Evolutionary conservation across 2,113 vertebrate species (phyloP), one percentile per base, ranked within the genome.

Genomic region (Synodontis membranacea): DNA sequence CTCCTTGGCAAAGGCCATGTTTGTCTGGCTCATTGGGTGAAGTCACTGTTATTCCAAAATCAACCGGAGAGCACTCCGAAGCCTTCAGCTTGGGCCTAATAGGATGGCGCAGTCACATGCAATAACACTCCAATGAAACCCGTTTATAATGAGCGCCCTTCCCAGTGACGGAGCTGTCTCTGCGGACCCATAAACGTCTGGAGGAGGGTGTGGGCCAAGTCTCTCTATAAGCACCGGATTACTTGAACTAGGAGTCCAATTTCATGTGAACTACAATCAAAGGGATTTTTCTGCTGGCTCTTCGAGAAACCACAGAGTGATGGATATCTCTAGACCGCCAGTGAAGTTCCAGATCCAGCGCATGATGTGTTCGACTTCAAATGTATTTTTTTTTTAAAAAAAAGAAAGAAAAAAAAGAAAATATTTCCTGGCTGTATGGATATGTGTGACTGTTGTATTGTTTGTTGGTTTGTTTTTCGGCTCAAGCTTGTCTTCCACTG

Each of bases 31-130:
- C 72, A 80, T 48, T 28, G 31, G 48, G 82, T 90, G 91, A 90
- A 89, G 88, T 88, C 82, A 87, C 83, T 91, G 89, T 89, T 90
- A 89, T 90, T 88, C 85, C 80, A 89, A 64, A 88, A 84, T 89
- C 85, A 88, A 82, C 78, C 54, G n/a, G 76, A 83, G 62, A 66
- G 68, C 68, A 34, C 85, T 68, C 60, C 17, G 28, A 81, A 54
- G n/a, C 68, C 83, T 54, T 46, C 37, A 81, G 84, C 72, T 72
- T 52, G 37, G 54, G 48, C n/a, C 79, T 88, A 88, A 88, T 86
- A 87, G 88, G 87, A 83, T 42, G 89, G 83, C 78, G 89, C 80
- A 80, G 84, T 89, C 86, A 89, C 79, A 83, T 88, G 81, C 83
- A 90, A 88, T 88, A 84, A 88, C 79, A 83, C 84, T 88, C 80